Conservation (phyloP, 2,797 vertebrate species). For the Peromyscus nudipes region DNA sequence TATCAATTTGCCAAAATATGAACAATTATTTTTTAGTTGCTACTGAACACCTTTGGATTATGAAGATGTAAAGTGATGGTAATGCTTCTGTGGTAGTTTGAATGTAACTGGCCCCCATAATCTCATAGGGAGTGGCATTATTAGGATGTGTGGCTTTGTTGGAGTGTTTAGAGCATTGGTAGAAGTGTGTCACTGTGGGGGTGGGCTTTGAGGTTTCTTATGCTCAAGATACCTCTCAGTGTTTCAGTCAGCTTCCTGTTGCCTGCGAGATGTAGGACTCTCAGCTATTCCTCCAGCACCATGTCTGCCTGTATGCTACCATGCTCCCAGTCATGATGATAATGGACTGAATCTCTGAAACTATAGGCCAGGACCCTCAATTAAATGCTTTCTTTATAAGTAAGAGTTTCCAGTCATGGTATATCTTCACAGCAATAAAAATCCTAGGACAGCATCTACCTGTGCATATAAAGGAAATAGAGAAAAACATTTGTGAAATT, state of each 20-base stretch:
- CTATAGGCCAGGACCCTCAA: too few species aligned
- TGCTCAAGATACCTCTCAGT: too few species aligned
- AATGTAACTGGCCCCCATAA: not conserved
- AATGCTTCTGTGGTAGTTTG: not conserved
- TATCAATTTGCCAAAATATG: not conserved
- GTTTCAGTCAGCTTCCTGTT: too few species aligned
- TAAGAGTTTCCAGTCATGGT: not conserved
- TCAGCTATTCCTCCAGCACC: too few species aligned
- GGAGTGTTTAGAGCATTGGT: not conserved
- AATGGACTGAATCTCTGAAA: too few species aligned
- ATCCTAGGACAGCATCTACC: not conserved
- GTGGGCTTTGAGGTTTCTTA: too few species aligned
- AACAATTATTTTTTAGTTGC: not conserved
- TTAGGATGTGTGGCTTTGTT: not conserved
- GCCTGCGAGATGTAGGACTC: too few species aligned
- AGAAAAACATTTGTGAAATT: constrained; percentile 12
- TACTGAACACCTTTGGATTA: not conserved
- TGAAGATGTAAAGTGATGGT: not conserved
- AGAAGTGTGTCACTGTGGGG: too few species aligned
- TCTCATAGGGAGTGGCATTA: not conserved
- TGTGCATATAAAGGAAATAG: not conserved
- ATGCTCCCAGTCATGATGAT: too few species aligned
- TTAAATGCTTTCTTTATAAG: too few species aligned
- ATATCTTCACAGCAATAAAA: not conserved
- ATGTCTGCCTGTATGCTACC: too few species aligned